Percentiles rank a stretch among this genome's conserved stretches.
Evolutionary conservation across 1,140 invertebrate genomes (phyloP).

Genomic region (Rhizoglyphus robini): DNA sequence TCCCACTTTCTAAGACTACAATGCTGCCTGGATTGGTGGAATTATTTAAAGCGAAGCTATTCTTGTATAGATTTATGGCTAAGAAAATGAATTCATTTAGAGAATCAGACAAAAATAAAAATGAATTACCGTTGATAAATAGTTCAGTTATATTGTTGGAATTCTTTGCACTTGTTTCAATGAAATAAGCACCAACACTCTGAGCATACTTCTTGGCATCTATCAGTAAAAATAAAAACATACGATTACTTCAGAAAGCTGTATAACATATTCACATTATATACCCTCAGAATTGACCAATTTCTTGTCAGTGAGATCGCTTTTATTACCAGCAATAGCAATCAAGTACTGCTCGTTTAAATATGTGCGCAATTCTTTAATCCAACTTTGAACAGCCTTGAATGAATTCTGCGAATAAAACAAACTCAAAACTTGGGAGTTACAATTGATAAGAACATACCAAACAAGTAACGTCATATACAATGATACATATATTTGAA

Average conservation of each 20-base stretch:
- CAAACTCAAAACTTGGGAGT: neutral
- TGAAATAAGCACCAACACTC: conserved; percentile 27
- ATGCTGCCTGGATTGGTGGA: too few species aligned
- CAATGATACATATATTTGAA: conserved; percentile 74
- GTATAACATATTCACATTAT: conserved; percentile 7
- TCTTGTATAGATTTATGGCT: too few species aligned
- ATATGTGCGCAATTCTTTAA: conserved; percentile 34
- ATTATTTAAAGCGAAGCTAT: too few species aligned
- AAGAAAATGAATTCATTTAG: too few species aligned
- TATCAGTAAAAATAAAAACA: conserved; percentile 15
- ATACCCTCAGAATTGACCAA: conserved; percentile 25
- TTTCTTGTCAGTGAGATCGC: conserved; percentile 30
- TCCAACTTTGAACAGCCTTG: conserved; percentile 35
- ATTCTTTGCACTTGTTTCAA: conserved; percentile 29
- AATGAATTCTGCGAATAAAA: conserved; percentile 27
- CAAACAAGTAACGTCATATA: conserved; percentile 75
- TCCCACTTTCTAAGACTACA: too few species aligned
- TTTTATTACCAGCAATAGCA: conserved; percentile 38
- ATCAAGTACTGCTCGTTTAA: conserved; percentile 32
- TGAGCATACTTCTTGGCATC: conserved; percentile 26
- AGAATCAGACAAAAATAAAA: too few species aligned
- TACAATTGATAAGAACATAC: conserved; percentile 20
- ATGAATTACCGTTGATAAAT: neutral
- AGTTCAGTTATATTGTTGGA: conserved; percentile 16
- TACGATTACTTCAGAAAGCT: neutral